Conservation (phyloP, 2,113 vertebrate species). For the Tapirus terrestris region DNA sequence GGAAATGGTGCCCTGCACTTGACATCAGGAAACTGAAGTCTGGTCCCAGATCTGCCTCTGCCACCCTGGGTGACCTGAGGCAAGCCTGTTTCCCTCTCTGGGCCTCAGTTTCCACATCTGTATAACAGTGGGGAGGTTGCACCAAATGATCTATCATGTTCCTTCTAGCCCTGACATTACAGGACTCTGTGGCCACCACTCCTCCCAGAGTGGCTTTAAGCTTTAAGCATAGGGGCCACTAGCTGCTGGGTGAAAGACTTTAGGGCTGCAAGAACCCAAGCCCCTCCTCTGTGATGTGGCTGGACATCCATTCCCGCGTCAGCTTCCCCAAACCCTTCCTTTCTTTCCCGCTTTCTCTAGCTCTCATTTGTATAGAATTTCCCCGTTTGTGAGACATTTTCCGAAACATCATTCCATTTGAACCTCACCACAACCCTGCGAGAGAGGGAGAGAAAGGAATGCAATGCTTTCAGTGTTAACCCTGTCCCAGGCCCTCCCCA, state of each 20-base stretch:
- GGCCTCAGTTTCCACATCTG: background rate
- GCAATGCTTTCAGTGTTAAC: rapidly evolving
- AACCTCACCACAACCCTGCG: background rate
- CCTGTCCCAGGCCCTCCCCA: background rate
- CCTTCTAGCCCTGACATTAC: background rate
- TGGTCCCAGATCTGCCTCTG: background rate
- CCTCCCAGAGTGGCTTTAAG: background rate
- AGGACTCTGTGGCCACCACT: background rate
- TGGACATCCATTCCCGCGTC: background rate
- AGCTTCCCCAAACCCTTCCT: background rate
- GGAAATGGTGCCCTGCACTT: background rate
- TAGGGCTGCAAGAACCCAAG: background rate
- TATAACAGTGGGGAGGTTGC: background rate
- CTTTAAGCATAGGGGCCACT: background rate
- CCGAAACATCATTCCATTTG: background rate
- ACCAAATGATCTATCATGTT: background rate
- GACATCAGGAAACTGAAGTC: background rate
- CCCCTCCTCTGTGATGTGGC: background rate
- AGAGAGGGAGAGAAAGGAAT: background rate
- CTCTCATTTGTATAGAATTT: background rate
- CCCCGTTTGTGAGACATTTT: background rate
- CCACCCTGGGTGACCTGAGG: background rate
- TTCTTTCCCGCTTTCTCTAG: background rate
- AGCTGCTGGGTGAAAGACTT: background rate
- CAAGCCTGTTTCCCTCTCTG: background rate